phyloP scores from a whole-genome alignment of 2,888 invertebrate species.

The Barypeithes pellucidus region DNA sequence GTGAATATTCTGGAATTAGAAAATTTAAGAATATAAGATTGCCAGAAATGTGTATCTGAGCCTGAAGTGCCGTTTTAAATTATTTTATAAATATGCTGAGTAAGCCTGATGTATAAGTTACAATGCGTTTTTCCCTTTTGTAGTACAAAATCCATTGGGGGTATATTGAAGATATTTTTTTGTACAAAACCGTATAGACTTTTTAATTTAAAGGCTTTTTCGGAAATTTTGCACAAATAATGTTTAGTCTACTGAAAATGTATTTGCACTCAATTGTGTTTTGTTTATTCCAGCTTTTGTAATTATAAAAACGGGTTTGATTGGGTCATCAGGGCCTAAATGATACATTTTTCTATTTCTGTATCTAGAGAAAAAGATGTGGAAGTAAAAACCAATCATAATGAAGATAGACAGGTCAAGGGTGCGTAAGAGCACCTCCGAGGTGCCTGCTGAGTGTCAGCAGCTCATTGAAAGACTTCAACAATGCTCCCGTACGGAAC shows the following conservation, averaged over 20 bases:
- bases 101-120: slow-evolving; percentile 22
- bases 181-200: background rate
- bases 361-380: slow-evolving; percentile 26
- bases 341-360: slow-evolving; percentile 2
- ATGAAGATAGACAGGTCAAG: slow-evolving; percentile 90
- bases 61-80: background rate
- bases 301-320: background rate
- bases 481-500: slow-evolving; percentile 77
- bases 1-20: slow-evolving; percentile 1
- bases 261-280: slow-evolving; percentile 16
- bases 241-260: background rate
- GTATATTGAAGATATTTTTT: slow-evolving; percentile 16
- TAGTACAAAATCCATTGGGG: background rate
- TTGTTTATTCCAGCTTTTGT: slow-evolving; percentile 9
- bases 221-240: background rate
- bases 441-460: slow-evolving; percentile 86
- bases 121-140: slow-evolving; percentile 27
- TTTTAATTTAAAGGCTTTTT: background rate
- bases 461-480: slow-evolving; percentile 82
- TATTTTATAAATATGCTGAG: slow-evolving; percentile 33
- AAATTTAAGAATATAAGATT: background rate
- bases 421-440: slow-evolving; percentile 87
- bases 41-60: background rate
- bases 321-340: background rate
- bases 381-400: slow-evolving; percentile 47